Evolutionary conservation across 1,140 invertebrate species (phyloP).

Genomic region (Lasaia peninsularis): DNA sequence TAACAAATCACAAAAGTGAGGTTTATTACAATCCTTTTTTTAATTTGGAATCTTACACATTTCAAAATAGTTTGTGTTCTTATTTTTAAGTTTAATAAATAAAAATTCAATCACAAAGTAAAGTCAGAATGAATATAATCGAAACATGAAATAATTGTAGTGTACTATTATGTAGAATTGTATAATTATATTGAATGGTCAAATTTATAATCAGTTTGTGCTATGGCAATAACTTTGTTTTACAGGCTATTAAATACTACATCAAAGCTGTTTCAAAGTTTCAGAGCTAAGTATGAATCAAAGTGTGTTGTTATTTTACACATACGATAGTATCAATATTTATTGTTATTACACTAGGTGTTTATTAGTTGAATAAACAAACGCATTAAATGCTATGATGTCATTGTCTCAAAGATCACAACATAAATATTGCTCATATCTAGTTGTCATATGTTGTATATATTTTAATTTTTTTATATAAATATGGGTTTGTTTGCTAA

Average conservation of each 20-base stretch:
- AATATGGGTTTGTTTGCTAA: background rate
- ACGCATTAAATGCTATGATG: conserved; percentile 22
- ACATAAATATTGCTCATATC: background rate
- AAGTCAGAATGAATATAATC: too few relatives aligned
- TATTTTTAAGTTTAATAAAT: too few relatives aligned
- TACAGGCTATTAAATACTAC: background rate
- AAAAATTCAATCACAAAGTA: too few relatives aligned
- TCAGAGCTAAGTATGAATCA: background rate
- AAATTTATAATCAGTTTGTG: too few relatives aligned
- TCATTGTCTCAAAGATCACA: conserved; percentile 19
- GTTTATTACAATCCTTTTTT: too few relatives aligned
- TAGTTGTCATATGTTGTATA: background rate
- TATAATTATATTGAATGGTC: too few relatives aligned
- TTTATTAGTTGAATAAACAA: conserved; percentile 21
- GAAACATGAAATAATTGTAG: too few relatives aligned
- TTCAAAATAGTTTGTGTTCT: too few relatives aligned
- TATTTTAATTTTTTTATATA: background rate
- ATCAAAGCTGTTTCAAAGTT: conserved; percentile 7
- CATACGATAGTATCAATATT: background rate
- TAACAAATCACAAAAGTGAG: too few relatives aligned
- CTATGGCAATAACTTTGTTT: background rate
- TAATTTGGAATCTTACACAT: too few relatives aligned
- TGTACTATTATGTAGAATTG: too few relatives aligned
- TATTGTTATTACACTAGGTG: background rate
- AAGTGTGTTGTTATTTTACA: background rate